Percentiles rank a stretch among this genome's conserved stretches.
Conservation (phyloP, 2,113 vertebrate genomes). For the Saguinus midas region DNA sequence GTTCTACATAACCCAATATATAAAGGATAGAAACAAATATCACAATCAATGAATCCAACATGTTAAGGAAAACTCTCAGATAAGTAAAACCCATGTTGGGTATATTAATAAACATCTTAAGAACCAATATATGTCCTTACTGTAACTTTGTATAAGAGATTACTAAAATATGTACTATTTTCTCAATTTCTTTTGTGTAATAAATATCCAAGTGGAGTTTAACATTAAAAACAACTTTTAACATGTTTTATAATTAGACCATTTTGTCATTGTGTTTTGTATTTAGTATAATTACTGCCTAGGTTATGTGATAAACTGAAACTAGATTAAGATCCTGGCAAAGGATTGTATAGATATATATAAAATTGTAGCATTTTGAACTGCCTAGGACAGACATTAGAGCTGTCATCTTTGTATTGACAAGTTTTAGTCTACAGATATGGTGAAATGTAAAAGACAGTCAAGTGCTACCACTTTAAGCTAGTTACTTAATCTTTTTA, state of each 20-base stretch:
- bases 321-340: not conserved
- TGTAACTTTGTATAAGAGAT: not conserved
- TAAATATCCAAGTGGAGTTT: not conserved
- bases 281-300: not conserved
- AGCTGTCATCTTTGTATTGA: not conserved
- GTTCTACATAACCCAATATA: not conserved
- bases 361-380: not conserved
- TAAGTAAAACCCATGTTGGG: not conserved
- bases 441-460: not conserved
- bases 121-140: not conserved
- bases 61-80: not conserved
- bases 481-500: not conserved
- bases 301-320: not conserved
- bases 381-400: not conserved
- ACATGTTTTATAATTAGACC: not conserved
- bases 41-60: not conserved
- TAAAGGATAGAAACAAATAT: not conserved
- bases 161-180: not conserved
- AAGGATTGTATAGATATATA: not conserved
- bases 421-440: not conserved
- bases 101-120: not conserved
- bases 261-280: not conserved
- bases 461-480: not conserved
- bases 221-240: not conserved
- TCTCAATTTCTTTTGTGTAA: not conserved